Percentiles rank a stretch among this genome's conserved stretches.
phyloP scores from a whole-genome alignment of 2,888 invertebrate species.

The Bugulina stolonifera region DNA sequence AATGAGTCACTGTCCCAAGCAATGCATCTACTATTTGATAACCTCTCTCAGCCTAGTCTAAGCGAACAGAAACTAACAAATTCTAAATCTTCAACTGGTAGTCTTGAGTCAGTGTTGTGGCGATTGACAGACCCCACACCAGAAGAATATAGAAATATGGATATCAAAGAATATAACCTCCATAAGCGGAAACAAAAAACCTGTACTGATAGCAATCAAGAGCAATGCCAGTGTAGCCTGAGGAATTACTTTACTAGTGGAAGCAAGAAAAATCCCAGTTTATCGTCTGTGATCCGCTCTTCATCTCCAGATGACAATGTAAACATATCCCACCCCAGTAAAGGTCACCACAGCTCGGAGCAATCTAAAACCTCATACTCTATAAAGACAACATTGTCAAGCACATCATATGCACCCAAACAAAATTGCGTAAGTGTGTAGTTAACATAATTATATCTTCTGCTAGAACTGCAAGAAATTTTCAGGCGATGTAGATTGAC shows the following conservation, averaged over 20 bases:
- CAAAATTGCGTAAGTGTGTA: no score
- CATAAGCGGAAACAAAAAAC: neutral
- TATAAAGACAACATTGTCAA: no score
- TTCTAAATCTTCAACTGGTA: neutral
- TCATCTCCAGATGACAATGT: constrained; percentile 13
- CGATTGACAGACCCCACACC: constrained; percentile 1
- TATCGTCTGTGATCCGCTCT: neutral
- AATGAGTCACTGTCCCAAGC: constrained; percentile 16
- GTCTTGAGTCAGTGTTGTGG: constrained; percentile 8
- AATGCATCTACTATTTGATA: constrained; percentile 8
- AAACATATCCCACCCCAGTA: neutral
- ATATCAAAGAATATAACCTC: neutral
- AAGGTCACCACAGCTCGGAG: neutral
- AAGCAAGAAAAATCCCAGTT: constrained; percentile 1
- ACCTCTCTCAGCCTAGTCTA: neutral
- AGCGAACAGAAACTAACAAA: neutral
- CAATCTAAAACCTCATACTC: neutral
- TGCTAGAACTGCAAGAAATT: no score
- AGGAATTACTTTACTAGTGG: no score
- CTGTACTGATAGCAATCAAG: neutral
- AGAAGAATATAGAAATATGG: constrained; percentile 19
- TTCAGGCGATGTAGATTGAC: no score
- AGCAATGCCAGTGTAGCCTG: neutral
- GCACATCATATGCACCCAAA: no score
- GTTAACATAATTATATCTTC: no score